Evolutionary conservation across 2,797 vertebrate genomes (phyloP), one percentile per base, ranked within the genome.

Genomic region (Setipinna tenuifilis): DNA sequence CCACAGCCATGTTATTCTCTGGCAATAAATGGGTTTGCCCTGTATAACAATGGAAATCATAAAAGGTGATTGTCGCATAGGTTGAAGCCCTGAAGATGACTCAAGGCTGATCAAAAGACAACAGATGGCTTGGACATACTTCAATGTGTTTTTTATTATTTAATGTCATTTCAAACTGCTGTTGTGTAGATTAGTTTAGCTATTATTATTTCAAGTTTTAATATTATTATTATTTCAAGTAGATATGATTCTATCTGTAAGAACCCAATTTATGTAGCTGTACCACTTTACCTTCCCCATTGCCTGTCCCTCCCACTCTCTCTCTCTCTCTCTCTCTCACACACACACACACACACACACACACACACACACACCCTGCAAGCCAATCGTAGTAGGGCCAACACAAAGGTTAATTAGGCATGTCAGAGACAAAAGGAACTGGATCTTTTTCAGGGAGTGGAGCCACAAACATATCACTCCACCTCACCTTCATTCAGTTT

Each of bases 391-490:
- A 16, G 35, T 35, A 41, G 35, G 71, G 35, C 17, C 31, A 78
- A 19, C 65, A 71, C 35, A 78, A 17, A 78, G 71, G 31, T 75
- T 78, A 44, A 78, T 78, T 44, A 78, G 71, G 71, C 35, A 78
- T 78, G 71, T 44, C 71, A 21, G 71, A 78, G 35, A 78, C 71
- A 78, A 78, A 78, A 78, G 35, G 71, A 78, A 78, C 71, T 44
- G 31, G 71, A 78, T 78, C 35, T 44, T 78, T 78, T 44, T 21
- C 71, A 78, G 71, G 71, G 71, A 78, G 71, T 78, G 71, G 71
- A 78, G 35, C 28, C 68, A 31, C 28, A 31, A 10, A 16, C 65
- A 35, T 41, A 75, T 23, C 31, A 78, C 71, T 78, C 68, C 28
- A 41, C 71, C 35, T 78, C 28, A 71, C 1, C 2, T 14, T 71